Evolutionary conservation across 2,888 invertebrate species (phyloP).

Genomic region (Andrena bucephala): DNA sequence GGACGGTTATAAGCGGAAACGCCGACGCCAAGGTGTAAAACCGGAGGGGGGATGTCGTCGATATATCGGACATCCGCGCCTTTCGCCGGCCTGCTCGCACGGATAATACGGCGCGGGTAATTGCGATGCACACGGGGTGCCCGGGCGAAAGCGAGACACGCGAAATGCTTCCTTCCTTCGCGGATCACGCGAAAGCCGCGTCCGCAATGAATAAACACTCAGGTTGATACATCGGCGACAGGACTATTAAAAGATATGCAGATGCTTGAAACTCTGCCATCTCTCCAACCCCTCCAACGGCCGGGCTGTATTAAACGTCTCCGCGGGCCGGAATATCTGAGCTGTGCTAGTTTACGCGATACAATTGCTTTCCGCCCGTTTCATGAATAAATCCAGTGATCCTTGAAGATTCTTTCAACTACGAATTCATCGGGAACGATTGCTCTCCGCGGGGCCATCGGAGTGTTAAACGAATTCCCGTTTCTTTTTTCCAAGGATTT

Average conservation of each 20-base stretch:
- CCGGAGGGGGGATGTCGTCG: conserved; percentile 41
- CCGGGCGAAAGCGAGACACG: neutral
- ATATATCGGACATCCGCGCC: conserved; percentile 45
- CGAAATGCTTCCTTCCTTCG: neutral
- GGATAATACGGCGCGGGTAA: conserved; percentile 25
- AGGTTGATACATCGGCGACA: neutral
- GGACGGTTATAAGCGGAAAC: conserved; percentile 67
- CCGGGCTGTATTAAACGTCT: too few relatives aligned
- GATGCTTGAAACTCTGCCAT: neutral
- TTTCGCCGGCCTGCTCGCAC: conserved; percentile 18
- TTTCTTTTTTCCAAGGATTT: too few relatives aligned
- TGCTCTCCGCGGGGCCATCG: too few relatives aligned
- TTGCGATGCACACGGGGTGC: conserved; percentile 12
- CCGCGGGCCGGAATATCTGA: too few relatives aligned
- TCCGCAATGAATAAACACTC: neutral
- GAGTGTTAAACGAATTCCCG: too few relatives aligned
- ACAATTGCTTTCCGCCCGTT: too few relatives aligned
- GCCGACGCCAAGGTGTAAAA: conserved; percentile 56
- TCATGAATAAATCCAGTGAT: too few relatives aligned
- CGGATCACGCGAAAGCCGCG: neutral
- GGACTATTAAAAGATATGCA: neutral
- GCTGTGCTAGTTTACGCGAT: too few relatives aligned
- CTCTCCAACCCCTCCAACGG: neutral
- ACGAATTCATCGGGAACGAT: too few relatives aligned
- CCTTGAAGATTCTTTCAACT: too few relatives aligned